These are phyloP conservation scores for Hemaris fuciformis DNA, from an alignment of 2,888 invertebrate genomes.

Conservation along the genomic window DNA sequence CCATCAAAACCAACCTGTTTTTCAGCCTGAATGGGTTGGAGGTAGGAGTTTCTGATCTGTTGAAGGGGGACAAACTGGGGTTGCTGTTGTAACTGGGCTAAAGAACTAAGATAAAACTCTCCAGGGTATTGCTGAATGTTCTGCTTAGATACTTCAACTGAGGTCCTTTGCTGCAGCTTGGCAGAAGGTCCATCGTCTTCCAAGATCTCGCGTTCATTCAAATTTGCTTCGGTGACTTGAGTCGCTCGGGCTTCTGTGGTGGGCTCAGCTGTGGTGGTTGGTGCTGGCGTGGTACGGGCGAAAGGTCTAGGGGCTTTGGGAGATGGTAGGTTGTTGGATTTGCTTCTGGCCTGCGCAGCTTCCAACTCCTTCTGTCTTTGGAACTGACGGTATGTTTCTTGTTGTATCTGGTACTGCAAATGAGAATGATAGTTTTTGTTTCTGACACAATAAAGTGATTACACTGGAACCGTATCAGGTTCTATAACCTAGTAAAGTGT, in stretches of 20 bases:
- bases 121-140: slow-evolving; percentile 69
- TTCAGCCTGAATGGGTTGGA: slow-evolving; percentile 48
- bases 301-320: slow-evolving; percentile 58
- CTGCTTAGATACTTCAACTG: slow-evolving; percentile 68
- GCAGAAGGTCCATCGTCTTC: slow-evolving; percentile 34
- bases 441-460: neutral
- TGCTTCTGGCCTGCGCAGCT: slow-evolving; percentile 34
- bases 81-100: slow-evolving; percentile 63
- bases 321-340: slow-evolving; percentile 41
- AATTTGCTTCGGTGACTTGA: slow-evolving; percentile 46
- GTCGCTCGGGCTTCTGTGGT: slow-evolving; percentile 46
- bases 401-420: slow-evolving; percentile 64
- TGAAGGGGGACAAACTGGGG: slow-evolving; percentile 58
- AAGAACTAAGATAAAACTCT: slow-evolving; percentile 61
- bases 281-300: slow-evolving; percentile 42
- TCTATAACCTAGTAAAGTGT: too few species aligned
- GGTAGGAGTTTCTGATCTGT: slow-evolving; percentile 53
- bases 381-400: slow-evolving; percentile 59
- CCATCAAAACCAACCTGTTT: slow-evolving; percentile 61
- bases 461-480: too few species aligned
- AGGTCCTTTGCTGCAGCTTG: slow-evolving; percentile 46
- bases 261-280: slow-evolving; percentile 34
- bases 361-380: slow-evolving; percentile 62
- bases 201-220: slow-evolving; percentile 58
- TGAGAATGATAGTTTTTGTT: neutral